Conservation (phyloP, 2,888 invertebrate species). For the Heliconius erato region DNA sequence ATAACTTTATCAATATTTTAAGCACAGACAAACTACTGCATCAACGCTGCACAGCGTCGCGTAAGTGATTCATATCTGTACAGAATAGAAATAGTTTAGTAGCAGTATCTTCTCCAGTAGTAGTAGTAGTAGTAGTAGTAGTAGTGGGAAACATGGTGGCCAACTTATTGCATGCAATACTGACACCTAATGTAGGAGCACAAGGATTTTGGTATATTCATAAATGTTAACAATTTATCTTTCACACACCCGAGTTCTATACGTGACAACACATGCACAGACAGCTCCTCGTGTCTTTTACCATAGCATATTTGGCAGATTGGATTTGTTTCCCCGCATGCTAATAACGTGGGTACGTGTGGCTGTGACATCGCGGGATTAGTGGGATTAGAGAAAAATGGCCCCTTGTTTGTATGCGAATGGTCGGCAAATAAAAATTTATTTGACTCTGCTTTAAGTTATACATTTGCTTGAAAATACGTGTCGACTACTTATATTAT, state of each 20-base stretch:
- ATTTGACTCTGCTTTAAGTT: slow-evolving; percentile 31
- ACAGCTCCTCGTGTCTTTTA: slow-evolving; percentile 77
- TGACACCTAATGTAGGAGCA: slow-evolving; percentile 50
- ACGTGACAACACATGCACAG: slow-evolving; percentile 75
- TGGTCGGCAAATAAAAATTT: slow-evolving; percentile 46
- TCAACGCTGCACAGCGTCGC: slow-evolving; percentile 58
- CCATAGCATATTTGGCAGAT: slow-evolving; percentile 76
- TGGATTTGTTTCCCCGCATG: slow-evolving; percentile 81
- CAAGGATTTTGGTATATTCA: slow-evolving; percentile 52
- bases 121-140: no score
- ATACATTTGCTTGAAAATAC: slow-evolving; percentile 28
- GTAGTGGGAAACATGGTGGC: slow-evolving; percentile 55
- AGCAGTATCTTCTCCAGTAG: slow-evolving; percentile 40
- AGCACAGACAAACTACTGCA: slow-evolving; percentile 58
- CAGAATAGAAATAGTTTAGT: slow-evolving; percentile 69
- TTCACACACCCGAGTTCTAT: slow-evolving; percentile 59
- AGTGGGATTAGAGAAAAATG: slow-evolving; percentile 61
- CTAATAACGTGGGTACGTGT: slow-evolving; percentile 73
- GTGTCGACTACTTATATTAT: slow-evolving; percentile 11
- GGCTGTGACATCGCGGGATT: slow-evolving; percentile 65
- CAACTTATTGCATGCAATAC: slow-evolving; percentile 44
- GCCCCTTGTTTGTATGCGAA: slow-evolving; percentile 46
- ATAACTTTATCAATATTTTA: slow-evolving; percentile 36
- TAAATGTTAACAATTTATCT: slow-evolving; percentile 57
- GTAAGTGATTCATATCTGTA: slow-evolving; percentile 68